Percentiles rank a stretch among this genome's conserved stretches.
Conservation (phyloP, 1,140 invertebrate species). For the Stegodyphus dumicola region DNA sequence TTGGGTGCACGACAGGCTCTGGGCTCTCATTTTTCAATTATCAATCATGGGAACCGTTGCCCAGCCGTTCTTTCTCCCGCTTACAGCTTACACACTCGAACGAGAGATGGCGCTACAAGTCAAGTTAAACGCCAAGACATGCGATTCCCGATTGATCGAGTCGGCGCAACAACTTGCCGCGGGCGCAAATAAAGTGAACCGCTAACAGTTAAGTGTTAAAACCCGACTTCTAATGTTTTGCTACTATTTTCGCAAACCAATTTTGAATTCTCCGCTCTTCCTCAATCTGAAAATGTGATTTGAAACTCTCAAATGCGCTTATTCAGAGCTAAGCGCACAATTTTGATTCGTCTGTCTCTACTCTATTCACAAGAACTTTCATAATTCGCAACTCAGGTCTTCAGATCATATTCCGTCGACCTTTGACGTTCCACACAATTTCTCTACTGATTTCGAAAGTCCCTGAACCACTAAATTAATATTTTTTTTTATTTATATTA, state of each 20-base stretch:
- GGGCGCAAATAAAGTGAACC: not conserved
- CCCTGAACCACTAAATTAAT: no score
- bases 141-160: not conserved
- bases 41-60: conserved; percentile 50
- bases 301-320: no score
- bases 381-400: not conserved
- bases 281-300: no score
- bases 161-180: not conserved
- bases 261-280: no score
- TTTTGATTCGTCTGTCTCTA: no score
- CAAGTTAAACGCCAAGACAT: not conserved
- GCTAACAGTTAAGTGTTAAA: not conserved
- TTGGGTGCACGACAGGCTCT: conserved; percentile 61
- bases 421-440: no score
- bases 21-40: conserved; percentile 62
- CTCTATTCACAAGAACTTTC: no score
- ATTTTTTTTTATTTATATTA: no score
- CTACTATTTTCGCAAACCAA: not conserved
- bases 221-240: not conserved
- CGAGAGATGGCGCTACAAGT: not conserved
- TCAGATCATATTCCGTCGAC: no score
- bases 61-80: conserved; percentile 40
- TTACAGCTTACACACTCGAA: not conserved
- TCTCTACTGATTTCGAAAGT: no score
- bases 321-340: no score